Percentiles rank a stretch among this genome's conserved stretches.
phyloP scores from a whole-genome alignment of 2,888 invertebrate species.

The Ochlodes sylvanus region DNA sequence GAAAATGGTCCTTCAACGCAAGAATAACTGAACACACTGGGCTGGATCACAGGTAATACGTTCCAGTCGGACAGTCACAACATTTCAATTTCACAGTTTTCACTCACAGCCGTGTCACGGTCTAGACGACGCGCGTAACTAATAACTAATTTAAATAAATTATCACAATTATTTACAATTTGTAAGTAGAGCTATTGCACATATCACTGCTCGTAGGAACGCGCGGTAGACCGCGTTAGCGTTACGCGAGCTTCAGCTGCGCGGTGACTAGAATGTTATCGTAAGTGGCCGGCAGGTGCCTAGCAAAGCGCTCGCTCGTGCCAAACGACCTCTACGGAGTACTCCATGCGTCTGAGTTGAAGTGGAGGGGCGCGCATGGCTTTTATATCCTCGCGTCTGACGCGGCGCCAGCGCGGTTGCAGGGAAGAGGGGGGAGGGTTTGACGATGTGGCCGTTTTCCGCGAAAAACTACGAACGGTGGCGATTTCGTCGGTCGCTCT shows the following conservation, averaged over 20 bases:
- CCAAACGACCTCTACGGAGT: constrained; percentile 86
- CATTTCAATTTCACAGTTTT: constrained; percentile 78
- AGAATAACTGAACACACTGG: constrained; percentile 80
- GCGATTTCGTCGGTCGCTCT: constrained; percentile 65
- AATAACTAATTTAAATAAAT: constrained; percentile 82
- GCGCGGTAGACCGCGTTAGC: constrained; percentile 82
- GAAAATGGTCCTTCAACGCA: constrained; percentile 72
- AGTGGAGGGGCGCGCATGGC: constrained; percentile 75
- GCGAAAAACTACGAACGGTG: constrained; percentile 78
- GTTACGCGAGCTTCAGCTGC: constrained; percentile 80
- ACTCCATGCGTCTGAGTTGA: constrained; percentile 85
- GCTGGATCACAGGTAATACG: constrained; percentile 78
- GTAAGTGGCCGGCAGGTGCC: constrained; percentile 85
- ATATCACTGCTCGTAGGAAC: constrained; percentile 84
- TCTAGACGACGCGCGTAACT: constrained; percentile 71
- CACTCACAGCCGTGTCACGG: constrained; percentile 83
- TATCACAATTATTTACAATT: constrained; percentile 75
- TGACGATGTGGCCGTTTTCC: constrained; percentile 79
- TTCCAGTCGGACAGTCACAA: constrained; percentile 84
- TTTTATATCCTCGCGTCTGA: constrained; percentile 79
- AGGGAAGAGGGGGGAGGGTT: constrained; percentile 50
- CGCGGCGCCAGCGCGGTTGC: constrained; percentile 64
- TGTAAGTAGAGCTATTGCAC: constrained; percentile 82
- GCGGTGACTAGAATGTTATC: constrained; percentile 83
- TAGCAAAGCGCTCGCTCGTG: constrained; percentile 86